These are phyloP conservation scores for Hemiprocne comata DNA, from an alignment of 2,113 vertebrate species.

Conservation along the genomic window DNA sequence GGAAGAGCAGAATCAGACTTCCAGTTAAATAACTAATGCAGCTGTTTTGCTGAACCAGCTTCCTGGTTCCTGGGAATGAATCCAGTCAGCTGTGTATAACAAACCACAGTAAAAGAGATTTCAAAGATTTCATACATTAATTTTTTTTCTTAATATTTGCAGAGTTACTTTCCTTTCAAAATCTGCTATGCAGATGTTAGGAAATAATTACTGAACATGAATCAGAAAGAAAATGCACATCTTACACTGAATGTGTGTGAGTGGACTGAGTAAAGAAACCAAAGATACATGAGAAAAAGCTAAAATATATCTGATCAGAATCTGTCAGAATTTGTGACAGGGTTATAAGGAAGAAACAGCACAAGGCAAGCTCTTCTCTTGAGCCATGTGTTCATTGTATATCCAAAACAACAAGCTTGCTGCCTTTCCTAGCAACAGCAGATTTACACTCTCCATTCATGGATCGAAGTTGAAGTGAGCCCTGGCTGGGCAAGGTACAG, in stretches of 20 bases:
- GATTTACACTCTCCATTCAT: neutral
- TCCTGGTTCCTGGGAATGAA: constrained; percentile 61
- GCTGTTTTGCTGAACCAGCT: constrained; percentile 69
- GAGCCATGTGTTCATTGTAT: neutral
- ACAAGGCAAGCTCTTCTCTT: neutral
- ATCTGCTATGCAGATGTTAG: constrained; percentile 63
- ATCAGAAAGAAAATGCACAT: constrained; percentile 63
- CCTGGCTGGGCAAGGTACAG: neutral
- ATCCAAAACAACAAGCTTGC: neutral
- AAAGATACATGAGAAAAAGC: constrained; percentile 11
- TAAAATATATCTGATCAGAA: neutral
- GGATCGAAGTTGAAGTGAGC: neutral
- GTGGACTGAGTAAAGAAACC: constrained; percentile 14
- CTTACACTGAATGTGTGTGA: constrained; percentile 5
- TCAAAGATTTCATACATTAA: constrained; percentile 58
- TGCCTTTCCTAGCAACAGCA: neutral
- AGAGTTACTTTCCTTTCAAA: constrained; percentile 62
- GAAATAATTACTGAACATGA: constrained; percentile 66
- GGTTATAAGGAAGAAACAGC: constrained; percentile 1
- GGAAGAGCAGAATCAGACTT: neutral
- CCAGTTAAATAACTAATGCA: constrained; percentile 38
- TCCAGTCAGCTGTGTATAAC: constrained; percentile 70
- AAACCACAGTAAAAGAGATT: constrained; percentile 60
- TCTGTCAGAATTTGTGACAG: constrained; percentile 10
- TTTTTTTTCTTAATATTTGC: constrained; percentile 56